Evolutionary conservation across 2,888 invertebrate genomes (phyloP).

Genomic region (Uropetala carovei): DNA sequence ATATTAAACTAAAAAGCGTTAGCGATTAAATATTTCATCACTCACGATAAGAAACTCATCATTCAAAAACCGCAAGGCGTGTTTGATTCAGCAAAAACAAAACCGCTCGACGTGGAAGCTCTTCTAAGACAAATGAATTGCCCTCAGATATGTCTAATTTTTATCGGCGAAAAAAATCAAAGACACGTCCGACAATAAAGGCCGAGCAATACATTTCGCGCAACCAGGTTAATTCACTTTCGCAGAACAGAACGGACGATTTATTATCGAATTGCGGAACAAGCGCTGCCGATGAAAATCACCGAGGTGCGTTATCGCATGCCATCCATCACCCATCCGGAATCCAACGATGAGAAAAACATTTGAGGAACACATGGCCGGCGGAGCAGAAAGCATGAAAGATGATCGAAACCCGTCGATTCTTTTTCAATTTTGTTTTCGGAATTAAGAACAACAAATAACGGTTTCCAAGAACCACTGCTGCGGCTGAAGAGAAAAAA

Average conservation of each 20-base stretch:
- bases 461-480: conserved; percentile 46
- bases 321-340: conserved; percentile 51
- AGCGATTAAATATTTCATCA: no score
- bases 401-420: conserved; percentile 29
- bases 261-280: neutral
- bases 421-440: conserved; percentile 63
- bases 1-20: no score
- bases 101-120: neutral
- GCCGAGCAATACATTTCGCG: neutral
- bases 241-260: neutral
- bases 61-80: no score
- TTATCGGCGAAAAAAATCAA: neutral
- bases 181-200: neutral
- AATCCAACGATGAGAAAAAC: conserved; percentile 39
- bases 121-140: neutral
- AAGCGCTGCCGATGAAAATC: neutral
- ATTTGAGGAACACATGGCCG: conserved; percentile 2
- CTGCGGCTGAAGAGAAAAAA: conserved; percentile 4
- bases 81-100: neutral
- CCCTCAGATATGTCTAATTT: neutral
- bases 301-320: conserved; percentile 40
- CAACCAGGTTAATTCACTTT: conserved; percentile 34
- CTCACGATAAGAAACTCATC: no score
- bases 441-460: conserved; percentile 44
- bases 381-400: conserved; percentile 53